phyloP scores from a whole-genome alignment of 1,140 invertebrate species.

The Oryctes rhinoceros region DNA sequence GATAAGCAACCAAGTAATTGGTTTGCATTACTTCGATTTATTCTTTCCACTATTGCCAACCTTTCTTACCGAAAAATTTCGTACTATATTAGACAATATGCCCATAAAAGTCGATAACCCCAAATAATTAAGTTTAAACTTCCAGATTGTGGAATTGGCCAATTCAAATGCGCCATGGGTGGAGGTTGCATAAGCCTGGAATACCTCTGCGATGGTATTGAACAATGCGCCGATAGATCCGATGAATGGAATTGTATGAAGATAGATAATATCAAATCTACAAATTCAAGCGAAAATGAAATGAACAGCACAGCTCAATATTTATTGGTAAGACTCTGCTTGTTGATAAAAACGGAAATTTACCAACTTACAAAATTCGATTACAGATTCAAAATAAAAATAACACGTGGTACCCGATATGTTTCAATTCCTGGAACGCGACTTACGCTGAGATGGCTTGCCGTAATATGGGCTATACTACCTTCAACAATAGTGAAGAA shows the following conservation, averaged over 20 bases:
- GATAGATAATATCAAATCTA: conserved; percentile 16
- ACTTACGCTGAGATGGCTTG: conserved; percentile 67
- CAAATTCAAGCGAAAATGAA: not conserved
- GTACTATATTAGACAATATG: no score
- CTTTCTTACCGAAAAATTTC: no score
- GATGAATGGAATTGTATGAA: conserved; percentile 71
- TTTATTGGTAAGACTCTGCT: not conserved
- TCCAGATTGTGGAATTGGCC: conserved; percentile 64
- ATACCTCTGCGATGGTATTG: conserved; percentile 68
- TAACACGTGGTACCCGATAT: conserved; percentile 63
- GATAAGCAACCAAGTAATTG: no score
- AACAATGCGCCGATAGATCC: conserved; percentile 70
- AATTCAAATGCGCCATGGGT: conserved; percentile 68
- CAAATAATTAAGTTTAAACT: conserved; percentile 7
- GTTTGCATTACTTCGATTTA: no score
- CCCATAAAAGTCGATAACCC: not conserved
- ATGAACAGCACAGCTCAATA: not conserved
- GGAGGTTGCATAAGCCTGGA: conserved; percentile 68
- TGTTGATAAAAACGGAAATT: not conserved
- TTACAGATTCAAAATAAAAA: conserved; percentile 55
- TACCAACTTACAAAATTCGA: not conserved
- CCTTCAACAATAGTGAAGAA: conserved; percentile 58
- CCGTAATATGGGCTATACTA: conserved; percentile 64
- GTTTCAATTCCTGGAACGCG: conserved; percentile 65
- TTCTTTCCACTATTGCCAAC: no score